A percentile compares a stretch with the other conserved stretches of the same genome.
Conservation (phyloP, 2,113 vertebrate genomes). For the Malurus elegans region DNA sequence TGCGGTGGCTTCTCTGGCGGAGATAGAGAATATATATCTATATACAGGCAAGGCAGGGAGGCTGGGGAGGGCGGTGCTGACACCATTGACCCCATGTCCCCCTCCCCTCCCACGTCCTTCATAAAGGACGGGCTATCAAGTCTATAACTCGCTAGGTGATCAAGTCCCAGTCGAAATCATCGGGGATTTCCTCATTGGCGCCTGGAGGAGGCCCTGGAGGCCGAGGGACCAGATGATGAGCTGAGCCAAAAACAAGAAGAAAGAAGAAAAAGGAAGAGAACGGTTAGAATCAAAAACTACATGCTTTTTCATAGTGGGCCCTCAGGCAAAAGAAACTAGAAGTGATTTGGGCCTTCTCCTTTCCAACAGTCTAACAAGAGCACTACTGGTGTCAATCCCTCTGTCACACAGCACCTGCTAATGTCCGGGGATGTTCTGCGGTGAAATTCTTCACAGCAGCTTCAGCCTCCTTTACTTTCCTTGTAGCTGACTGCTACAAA, state of each 20-base stretch:
- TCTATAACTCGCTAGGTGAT: conserved; percentile 75
- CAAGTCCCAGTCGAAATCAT: conserved; percentile 84
- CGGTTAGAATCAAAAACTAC: not conserved
- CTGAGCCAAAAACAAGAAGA: conserved; percentile 43
- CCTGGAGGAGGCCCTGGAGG: conserved; percentile 74
- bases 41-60: conserved; percentile 68
- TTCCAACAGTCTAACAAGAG: not conserved
- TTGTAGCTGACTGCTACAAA: not conserved
- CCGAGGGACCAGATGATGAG: conserved; percentile 77
- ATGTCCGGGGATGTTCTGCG: not conserved
- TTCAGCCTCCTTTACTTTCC: not conserved
- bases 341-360: not conserved
- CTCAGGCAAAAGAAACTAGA: not conserved
- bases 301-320: not conserved
- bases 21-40: conserved; percentile 78
- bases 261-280: not conserved
- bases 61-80: not conserved
- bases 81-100: conserved; percentile 35
- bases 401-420: not conserved
- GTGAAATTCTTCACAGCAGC: not conserved
- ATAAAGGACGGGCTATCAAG: conserved; percentile 55
- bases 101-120: conserved; percentile 24
- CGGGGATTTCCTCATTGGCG: conserved; percentile 79
- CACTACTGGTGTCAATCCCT: not conserved
- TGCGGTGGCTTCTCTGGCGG: conserved; percentile 76